Conservation (phyloP, 2,797 vertebrate species). For the Halcyon badia region DNA sequence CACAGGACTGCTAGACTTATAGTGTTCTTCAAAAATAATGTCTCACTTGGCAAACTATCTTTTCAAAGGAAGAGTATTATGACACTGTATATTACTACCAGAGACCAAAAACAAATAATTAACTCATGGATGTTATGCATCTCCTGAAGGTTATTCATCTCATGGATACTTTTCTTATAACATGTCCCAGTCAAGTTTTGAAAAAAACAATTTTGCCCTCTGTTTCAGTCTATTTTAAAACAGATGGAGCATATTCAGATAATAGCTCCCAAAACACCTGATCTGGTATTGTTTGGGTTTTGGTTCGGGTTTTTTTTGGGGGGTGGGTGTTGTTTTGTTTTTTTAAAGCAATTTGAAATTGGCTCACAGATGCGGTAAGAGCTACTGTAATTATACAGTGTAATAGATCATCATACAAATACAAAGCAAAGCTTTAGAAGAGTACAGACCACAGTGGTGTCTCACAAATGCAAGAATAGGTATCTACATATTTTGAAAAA, state of each 20-base stretch:
- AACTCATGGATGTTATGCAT: neutral
- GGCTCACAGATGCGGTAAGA: neutral
- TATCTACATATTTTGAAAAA: neutral
- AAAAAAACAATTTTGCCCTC: neutral
- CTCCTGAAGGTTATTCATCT: neutral
- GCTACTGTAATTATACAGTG: neutral
- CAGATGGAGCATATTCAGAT: neutral
- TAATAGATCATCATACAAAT: neutral
- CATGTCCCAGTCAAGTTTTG: accelerated
- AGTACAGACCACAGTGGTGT: neutral
- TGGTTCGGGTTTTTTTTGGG: too few species aligned
- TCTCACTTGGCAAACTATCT: neutral
- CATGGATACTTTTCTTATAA: neutral
- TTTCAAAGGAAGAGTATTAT: neutral
- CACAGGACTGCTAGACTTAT: neutral
- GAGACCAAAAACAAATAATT: neutral
- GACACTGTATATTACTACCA: neutral
- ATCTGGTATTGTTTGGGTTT: neutral
- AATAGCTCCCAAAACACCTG: neutral
- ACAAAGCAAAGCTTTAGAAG: neutral
- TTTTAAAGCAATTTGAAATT: neutral
- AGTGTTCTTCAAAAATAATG: neutral
- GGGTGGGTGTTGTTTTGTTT: neutral
- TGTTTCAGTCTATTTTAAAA: neutral
- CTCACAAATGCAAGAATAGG: neutral